phyloP scores from a whole-genome alignment of 2,113 vertebrate species.

The Pycnonotus jocosus region DNA sequence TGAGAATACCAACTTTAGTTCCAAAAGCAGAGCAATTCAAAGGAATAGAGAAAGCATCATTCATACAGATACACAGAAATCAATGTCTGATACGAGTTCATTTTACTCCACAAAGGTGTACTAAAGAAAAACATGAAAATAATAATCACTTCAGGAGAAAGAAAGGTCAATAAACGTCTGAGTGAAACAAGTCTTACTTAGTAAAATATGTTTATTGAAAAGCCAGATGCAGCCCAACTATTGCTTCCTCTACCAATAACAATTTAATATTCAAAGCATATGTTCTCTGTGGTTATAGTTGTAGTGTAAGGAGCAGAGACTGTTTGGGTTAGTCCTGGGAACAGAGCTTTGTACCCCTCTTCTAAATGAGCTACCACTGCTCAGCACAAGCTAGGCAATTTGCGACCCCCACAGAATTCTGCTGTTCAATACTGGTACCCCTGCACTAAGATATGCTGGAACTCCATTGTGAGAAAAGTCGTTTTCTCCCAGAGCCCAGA shows the following conservation, averaged over 20 bases:
- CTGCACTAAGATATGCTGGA: background rate
- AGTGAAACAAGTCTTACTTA: background rate
- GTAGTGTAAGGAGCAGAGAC: background rate
- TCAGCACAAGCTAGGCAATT: background rate
- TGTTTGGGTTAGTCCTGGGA: background rate
- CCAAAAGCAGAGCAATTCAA: background rate
- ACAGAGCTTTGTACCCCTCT: background rate
- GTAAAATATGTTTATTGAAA: background rate
- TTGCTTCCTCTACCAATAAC: background rate
- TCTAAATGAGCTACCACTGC: background rate
- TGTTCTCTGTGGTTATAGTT: background rate
- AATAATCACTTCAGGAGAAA: background rate
- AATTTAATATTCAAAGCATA: background rate
- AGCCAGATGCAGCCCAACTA: background rate
- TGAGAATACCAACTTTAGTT: background rate
- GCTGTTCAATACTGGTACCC: background rate
- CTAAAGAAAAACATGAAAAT: conserved; percentile 1
- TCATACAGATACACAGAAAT: conserved; percentile 5
- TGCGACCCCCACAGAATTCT: background rate
- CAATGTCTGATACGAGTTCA: background rate
- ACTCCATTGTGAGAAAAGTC: background rate
- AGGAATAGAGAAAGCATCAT: background rate
- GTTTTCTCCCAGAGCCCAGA: background rate
- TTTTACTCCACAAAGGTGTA: background rate
- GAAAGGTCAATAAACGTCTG: background rate